phyloP scores from a whole-genome alignment of 2,113 vertebrate genomes.

The Alethe castanea region DNA sequence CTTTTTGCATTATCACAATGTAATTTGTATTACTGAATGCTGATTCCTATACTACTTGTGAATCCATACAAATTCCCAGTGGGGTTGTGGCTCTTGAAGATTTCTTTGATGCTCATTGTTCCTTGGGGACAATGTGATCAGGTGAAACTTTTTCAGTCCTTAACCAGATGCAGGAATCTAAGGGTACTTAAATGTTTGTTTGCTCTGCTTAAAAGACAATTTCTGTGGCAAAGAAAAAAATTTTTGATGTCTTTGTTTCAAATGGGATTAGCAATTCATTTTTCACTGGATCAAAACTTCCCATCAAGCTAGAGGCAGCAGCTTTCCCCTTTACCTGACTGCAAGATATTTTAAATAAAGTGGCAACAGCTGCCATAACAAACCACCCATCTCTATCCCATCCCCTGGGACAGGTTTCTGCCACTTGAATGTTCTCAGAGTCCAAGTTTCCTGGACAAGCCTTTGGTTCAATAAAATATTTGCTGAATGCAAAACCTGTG shows the following conservation, averaged over 20 bases:
- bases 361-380: conserved; percentile 13
- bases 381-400: not conserved
- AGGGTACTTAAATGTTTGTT: not conserved
- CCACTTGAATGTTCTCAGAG: conserved; percentile 44
- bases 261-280: not conserved
- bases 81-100: conserved; percentile 24
- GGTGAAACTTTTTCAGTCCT: not conserved
- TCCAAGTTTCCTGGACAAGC: conserved; percentile 49
- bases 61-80: not conserved
- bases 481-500: conserved; percentile 63
- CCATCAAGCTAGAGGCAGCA: not conserved
- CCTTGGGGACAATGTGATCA: not conserved
- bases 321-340: not conserved
- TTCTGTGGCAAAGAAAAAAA: not conserved
- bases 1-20: not conserved
- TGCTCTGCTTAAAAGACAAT: not conserved
- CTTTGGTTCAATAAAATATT: conserved; percentile 64
- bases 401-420: conserved; percentile 50
- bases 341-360: conserved; percentile 46
- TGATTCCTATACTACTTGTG: not conserved
- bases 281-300: not conserved
- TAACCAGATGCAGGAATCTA: not conserved
- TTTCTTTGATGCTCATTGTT: not conserved
- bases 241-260: not conserved
- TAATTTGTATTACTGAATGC: not conserved